Evolutionary conservation across 2,888 invertebrate species (phyloP), one percentile per base, ranked within the genome.

Genomic region (Drosophila neotestacea): DNA sequence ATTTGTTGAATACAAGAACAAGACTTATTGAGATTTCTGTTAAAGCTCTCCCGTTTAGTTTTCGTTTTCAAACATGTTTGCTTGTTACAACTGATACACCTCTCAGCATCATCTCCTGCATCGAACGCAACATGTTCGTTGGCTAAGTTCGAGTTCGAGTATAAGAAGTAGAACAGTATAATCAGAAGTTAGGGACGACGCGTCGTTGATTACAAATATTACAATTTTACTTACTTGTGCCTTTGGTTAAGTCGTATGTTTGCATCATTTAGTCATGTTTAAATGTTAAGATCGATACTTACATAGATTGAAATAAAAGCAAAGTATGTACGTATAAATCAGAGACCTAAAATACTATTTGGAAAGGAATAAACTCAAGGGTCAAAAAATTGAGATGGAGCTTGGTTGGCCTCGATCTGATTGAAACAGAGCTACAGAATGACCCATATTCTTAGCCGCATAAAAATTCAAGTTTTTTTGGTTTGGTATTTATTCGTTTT

Each of bases 401-500:
- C 2, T 36, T n/a, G 36, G 22, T 36, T 50, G 22, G 6, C n/a
- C 36, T 22, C 11, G 6, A 50, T 36, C 7, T 4, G 32, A 0
- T 2, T 27, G 47, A 44, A 44, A 22, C 27, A 54, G 10, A 36
- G 6, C 42, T 38, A 27, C 10, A 61, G 22, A 34, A 30, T 60
- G 72, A 74, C 74, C 74, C 13, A 61, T 78, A 60, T 69, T 39
- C 27, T 22, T 51, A 56, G 46, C 22, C 50, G 16, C 44, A 47
- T 42, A 32, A 47, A 61, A 59, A 62, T 52, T 74, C 62, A 60
- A 73, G 56, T 58, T 64, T 56, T 73, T 75, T 73, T 50, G 38
- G 48, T 51, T 60, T 22, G 58, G 54, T 41, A 68, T 63, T 67
- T 58, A 47, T 66, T 58, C 54, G 44, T 58, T 72, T 73, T 28